Evolutionary conservation across 2,113 vertebrate genomes (phyloP).

Genomic region (Oreochromis aureus): DNA sequence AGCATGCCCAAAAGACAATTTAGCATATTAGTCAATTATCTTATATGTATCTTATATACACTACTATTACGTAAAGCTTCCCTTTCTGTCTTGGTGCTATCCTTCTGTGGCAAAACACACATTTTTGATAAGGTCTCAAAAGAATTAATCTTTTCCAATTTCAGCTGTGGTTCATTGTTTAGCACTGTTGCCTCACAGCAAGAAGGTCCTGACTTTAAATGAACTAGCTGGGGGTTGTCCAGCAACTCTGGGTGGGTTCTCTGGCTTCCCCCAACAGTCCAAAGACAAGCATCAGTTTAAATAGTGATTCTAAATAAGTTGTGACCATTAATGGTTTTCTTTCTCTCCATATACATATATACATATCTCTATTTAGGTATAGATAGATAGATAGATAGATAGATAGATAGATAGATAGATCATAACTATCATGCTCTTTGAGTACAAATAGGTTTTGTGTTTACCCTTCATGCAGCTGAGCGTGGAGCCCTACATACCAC

Average conservation of each 20-base stretch:
- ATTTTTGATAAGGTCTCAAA: neutral
- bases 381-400: too few species aligned
- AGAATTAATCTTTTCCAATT: neutral
- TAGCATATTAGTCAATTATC: neutral
- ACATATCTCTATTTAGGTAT: too few species aligned
- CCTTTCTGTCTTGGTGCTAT: neutral
- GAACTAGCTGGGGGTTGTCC: neutral
- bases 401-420: too few species aligned
- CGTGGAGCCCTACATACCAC: too few species aligned
- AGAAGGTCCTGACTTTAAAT: neutral
- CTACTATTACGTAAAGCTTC: neutral
- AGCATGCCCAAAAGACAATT: neutral
- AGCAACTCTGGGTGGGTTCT: neutral
- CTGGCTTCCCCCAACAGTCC: neutral
- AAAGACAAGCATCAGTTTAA: neutral
- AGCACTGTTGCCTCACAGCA: neutral
- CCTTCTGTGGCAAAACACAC: neutral
- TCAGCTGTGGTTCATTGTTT: neutral
- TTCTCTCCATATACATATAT: too few species aligned
- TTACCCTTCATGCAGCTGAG: slow-evolving; percentile 16
- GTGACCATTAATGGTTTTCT: too few species aligned
- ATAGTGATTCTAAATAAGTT: neutral
- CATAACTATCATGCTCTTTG: neutral
- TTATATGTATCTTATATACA: neutral
- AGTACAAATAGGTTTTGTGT: neutral